Conservation (phyloP, 2,888 invertebrate genomes). For the Drosophila robusta region DNA sequence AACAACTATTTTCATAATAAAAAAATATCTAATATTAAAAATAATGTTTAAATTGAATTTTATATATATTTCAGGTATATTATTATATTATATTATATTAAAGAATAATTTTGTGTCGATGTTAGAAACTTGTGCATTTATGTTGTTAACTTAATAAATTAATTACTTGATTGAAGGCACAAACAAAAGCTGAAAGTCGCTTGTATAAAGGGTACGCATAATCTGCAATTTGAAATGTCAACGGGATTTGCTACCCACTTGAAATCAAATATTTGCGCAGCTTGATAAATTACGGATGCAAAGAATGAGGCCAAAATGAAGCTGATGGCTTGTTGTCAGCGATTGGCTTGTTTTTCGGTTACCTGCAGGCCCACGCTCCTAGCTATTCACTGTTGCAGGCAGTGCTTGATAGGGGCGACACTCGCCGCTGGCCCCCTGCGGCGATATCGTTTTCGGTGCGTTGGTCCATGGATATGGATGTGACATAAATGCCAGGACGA, state of each 20-base stretch:
- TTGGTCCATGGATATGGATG: slow-evolving; percentile 33
- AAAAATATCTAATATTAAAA: background rate
- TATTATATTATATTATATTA: background rate
- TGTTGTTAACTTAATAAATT: background rate
- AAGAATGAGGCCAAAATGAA: background rate
- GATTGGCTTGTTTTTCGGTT: background rate
- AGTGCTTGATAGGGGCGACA: background rate
- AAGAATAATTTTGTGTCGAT: background rate
- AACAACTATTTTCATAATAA: no score
- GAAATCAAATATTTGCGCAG: slow-evolving; percentile 35
- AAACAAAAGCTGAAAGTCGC: background rate
- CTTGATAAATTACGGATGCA: slow-evolving; percentile 36
- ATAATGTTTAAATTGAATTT: background rate
- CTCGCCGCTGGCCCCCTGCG: slow-evolving; percentile 20
- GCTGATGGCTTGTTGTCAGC: slow-evolving; percentile 1
- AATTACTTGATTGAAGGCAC: background rate
- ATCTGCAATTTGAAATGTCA: slow-evolving; percentile 36
- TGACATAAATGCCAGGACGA: slow-evolving; percentile 47
- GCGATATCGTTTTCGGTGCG: slow-evolving; percentile 26
- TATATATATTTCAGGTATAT: no score
- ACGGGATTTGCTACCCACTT: slow-evolving; percentile 16
- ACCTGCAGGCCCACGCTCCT: background rate
- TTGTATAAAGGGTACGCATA: background rate
- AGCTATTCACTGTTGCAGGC: slow-evolving; percentile 19
- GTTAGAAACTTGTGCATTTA: background rate